phyloP scores from a whole-genome alignment of 1,140 invertebrate species.

The Sarcophaga bullata region DNA sequence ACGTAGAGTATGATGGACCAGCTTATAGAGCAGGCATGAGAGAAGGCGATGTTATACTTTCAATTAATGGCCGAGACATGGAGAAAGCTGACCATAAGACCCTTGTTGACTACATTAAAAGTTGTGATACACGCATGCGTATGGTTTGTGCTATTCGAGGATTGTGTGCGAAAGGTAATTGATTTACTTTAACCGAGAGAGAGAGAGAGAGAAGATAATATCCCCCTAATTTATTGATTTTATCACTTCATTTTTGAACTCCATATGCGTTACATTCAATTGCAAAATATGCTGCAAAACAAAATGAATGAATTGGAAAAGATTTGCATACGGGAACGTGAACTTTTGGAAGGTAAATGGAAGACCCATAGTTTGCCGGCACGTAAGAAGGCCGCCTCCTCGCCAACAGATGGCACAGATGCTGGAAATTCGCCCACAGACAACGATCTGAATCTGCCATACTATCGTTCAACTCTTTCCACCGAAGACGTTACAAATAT shows the following conservation, averaged over 20 bases:
- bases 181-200: neutral
- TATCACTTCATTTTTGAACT: conserved; percentile 71
- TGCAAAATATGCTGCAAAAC: conserved; percentile 85
- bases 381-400: conserved; percentile 75
- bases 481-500: conserved; percentile 76
- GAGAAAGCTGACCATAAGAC: conserved; percentile 91
- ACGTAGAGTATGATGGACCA: conserved; percentile 91
- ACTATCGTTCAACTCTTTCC: conserved; percentile 74
- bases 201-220: neutral
- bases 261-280: conserved; percentile 89
- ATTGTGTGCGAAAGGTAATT: conserved; percentile 87
- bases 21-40: conserved; percentile 91
- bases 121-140: conserved; percentile 88
- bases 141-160: conserved; percentile 96
- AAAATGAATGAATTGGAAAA: conserved; percentile 87
- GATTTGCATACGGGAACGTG: conserved; percentile 82
- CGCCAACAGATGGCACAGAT: conserved; percentile 67
- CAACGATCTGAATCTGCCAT: conserved; percentile 64
- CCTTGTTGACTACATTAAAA: conserved; percentile 89
- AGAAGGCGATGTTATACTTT: conserved; percentile 93
- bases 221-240: neutral
- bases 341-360: conserved; percentile 85
- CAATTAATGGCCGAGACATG: conserved; percentile 93
- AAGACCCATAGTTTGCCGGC: conserved; percentile 87
- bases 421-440: conserved; percentile 65